Evolutionary conservation across 2,797 vertebrate genomes (phyloP).

Genomic region (Catharus ustulatus): DNA sequence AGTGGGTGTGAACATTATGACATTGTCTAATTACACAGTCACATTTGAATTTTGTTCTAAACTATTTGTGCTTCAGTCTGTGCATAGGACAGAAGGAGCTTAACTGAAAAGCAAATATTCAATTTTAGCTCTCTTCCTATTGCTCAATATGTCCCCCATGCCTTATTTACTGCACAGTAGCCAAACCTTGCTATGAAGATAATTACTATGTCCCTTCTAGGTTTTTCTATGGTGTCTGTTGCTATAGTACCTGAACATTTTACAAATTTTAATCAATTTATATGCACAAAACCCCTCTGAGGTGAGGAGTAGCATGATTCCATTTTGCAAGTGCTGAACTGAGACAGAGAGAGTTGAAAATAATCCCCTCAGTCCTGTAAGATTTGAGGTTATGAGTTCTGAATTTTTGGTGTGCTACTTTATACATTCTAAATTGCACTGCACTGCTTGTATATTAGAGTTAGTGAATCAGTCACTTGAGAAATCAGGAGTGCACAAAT

Average conservation of each 20-base stretch:
- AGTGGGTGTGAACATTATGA: conserved; percentile 28
- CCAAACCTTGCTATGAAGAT: conserved; percentile 48
- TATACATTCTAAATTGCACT: not conserved
- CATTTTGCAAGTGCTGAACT: conserved; percentile 3
- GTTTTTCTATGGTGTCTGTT: conserved; percentile 38
- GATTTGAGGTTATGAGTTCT: not conserved
- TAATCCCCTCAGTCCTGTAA: not conserved
- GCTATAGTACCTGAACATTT: conserved; percentile 57
- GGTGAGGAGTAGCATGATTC: not conserved
- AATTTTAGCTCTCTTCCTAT: conserved; percentile 51
- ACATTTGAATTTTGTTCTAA: conserved; percentile 50
- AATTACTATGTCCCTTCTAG: conserved; percentile 55
- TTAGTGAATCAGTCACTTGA: not conserved
- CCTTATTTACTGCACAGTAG: conserved; percentile 50
- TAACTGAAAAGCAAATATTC: conserved; percentile 56
- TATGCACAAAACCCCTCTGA: conserved; percentile 1
- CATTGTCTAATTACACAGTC: conserved; percentile 43
- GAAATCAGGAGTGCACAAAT: not conserved
- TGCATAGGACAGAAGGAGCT: conserved; percentile 55
- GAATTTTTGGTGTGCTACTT: not conserved
- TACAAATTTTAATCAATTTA: conserved; percentile 61
- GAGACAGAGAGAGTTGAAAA: not conserved
- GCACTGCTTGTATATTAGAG: not conserved
- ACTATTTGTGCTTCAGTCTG: conserved; percentile 48
- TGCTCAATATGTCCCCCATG: conserved; percentile 58